Evolutionary conservation across 2,888 invertebrate genomes (phyloP), one percentile per base, ranked within the genome.

Genomic region (Sesia apiformis): DNA sequence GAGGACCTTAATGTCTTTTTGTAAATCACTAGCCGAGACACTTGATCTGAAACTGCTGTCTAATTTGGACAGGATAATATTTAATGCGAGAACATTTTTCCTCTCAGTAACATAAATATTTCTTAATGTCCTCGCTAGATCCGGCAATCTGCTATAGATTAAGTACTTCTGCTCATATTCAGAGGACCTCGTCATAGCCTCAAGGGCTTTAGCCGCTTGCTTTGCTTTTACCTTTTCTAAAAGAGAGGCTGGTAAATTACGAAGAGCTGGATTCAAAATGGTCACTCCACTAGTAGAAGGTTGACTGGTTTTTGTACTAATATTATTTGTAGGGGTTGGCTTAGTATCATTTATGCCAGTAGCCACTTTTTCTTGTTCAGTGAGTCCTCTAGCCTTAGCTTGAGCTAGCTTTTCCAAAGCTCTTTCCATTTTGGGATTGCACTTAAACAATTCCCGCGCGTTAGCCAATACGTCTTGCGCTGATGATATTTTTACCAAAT

Each of bases 81-180:
- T 95, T 43, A 96, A 74, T 1, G 94, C 92, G 7, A 98, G 74
- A 0, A 97, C 95, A 66, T 94, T 93, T 72, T 96, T 97, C 69
- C 95, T 95, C 70, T 97, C 97, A 0, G 95, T 93, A 0, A 98
- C 94, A 86, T 94, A 98, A 60, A 96, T 92, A 74, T 96, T 97
- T 55, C 97, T 91, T 7, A 97, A 82, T 60, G 97, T 93, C 58
- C 95, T 92, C 23, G 96, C 94, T 52, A 98, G 86, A 72, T 97
- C 96, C 2, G 98, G 97, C 50, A 98, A 84, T 54, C 95, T 91
- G 39, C 93, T 92, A 70, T 96, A 94, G 74, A 94, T 92, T 23
- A 92, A 83, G 39, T 93, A 92, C 73, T 95, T 94, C 69, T 94
- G 93, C 56, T 95, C 93, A 67, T 93, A 91, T 23, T 92, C 92